Base-by-base conservation (phyloP, 2,113 vertebrate species). In the Prolemur simus region DNA sequence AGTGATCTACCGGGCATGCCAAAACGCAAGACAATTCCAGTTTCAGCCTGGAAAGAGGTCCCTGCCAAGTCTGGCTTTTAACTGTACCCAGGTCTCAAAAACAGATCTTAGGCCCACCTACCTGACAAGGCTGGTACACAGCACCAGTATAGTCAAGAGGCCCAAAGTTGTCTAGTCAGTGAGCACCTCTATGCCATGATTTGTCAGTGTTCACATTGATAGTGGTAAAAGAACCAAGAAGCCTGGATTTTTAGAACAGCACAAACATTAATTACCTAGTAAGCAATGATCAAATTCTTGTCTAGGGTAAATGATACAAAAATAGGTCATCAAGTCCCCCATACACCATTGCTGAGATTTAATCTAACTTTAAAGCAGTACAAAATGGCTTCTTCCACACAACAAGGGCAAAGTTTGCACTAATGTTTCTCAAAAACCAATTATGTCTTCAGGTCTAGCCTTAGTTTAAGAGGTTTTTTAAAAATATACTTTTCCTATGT, bases 401-500 rank as follows among this genome's bases (percentile, higher is more conserved):
- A 93, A 71, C 49, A 93, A 82, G 69, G 80, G 92, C 45, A 94
- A 93, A 64, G 42, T 89, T 68, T 76, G n/a, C 37, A 87, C 64
- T 52, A 81, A 83, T 73, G 60, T 71, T 89, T 76, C 58, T 39
- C 81, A 74, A 86, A 92, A 82, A 37, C 42, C 64, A 91, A 56
- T 39, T 84, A 5, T 54, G 73, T 82, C n/a, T 95, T 93, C 60
- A 90, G 49, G 77, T 92, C 85, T 64, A 58, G 69, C 74, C 54
- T 94, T n/a, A 21, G 45, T 68, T 32, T 68, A 76, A 85, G 29
- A 39, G 64, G 1, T 60, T 87, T 69, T 86, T 85, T 32, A 37
- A 52, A 64, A 93, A 88, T 9, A 90, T 8, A 49, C n/a, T 58
- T 78, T 96, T 95, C 97, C 96, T 98, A 96, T 91, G 95, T 98